Evolutionary conservation across 2,113 vertebrate species (phyloP).

Genomic region (Ptilonorhynchus violaceus): DNA sequence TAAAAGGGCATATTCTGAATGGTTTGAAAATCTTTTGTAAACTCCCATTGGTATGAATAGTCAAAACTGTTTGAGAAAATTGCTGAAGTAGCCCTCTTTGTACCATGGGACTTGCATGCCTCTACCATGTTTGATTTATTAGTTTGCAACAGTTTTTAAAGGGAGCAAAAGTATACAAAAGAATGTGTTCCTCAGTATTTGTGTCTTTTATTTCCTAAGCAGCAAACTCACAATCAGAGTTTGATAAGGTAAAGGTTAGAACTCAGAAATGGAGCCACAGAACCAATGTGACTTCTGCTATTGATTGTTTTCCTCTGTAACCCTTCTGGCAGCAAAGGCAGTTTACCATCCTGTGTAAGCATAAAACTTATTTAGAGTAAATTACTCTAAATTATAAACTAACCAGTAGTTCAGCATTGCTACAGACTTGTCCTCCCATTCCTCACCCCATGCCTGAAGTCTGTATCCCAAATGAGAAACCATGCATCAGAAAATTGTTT

Average conservation of each 20-base stretch:
- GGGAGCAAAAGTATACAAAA: background rate
- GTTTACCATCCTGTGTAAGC: background rate
- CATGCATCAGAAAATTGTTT: background rate
- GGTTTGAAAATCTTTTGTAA: background rate
- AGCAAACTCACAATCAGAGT: background rate
- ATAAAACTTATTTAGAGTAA: background rate
- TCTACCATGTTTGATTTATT: background rate
- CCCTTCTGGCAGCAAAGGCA: background rate
- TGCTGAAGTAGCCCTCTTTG: background rate
- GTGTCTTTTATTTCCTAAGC: background rate
- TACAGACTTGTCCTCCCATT: background rate
- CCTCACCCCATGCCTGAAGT: background rate
- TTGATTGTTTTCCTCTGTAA: background rate
- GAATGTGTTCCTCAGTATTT: background rate
- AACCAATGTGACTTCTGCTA: background rate
- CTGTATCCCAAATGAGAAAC: background rate
- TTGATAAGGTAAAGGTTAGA: conserved; percentile 6
- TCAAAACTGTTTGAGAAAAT: background rate
- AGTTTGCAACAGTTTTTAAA: background rate
- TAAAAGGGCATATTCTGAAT: background rate
- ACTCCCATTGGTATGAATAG: background rate
- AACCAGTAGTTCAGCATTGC: background rate
- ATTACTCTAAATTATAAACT: background rate
- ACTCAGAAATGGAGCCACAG: background rate
- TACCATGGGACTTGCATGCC: background rate